Conservation (phyloP, 1,140 invertebrate genomes). For the Drosophila bifasciata region DNA sequence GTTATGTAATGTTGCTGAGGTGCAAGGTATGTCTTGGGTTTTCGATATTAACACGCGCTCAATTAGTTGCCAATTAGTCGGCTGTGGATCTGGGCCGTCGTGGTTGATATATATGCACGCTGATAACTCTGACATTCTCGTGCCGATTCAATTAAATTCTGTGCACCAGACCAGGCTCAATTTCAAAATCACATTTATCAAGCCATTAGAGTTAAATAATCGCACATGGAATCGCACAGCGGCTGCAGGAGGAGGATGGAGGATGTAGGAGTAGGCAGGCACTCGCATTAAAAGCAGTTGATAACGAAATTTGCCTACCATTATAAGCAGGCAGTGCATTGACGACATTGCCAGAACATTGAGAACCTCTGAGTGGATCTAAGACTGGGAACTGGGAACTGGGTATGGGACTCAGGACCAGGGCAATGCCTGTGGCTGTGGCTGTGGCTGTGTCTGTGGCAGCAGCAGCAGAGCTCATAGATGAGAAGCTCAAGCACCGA, state of each 20-base stretch:
- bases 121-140: constrained; percentile 36
- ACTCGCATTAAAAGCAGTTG: constrained; percentile 76
- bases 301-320: constrained; percentile 81
- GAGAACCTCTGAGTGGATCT: constrained; percentile 2
- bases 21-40: too few species aligned
- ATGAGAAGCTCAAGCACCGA: constrained; percentile 51
- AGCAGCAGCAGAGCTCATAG: constrained; percentile 54
- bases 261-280: constrained; percentile 9
- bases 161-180: constrained; percentile 64
- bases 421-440: constrained; percentile 8
- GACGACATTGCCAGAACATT: constrained; percentile 21
- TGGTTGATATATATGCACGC: constrained; percentile 27
- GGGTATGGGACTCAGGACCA: neutral
- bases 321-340: constrained; percentile 69
- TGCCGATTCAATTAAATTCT: constrained; percentile 79
- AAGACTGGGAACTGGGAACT: too few species aligned
- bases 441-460: constrained; percentile 17
- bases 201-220: constrained; percentile 81
- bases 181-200: constrained; percentile 81
- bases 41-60: constrained; percentile 57
- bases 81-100: constrained; percentile 22
- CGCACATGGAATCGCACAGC: constrained; percentile 17
- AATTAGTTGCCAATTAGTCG: constrained; percentile 72
- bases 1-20: neutral
- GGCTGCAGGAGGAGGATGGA: neutral